Evolutionary conservation across 1,140 invertebrate species (phyloP).

Genomic region (Eriocheir sinensis): DNA sequence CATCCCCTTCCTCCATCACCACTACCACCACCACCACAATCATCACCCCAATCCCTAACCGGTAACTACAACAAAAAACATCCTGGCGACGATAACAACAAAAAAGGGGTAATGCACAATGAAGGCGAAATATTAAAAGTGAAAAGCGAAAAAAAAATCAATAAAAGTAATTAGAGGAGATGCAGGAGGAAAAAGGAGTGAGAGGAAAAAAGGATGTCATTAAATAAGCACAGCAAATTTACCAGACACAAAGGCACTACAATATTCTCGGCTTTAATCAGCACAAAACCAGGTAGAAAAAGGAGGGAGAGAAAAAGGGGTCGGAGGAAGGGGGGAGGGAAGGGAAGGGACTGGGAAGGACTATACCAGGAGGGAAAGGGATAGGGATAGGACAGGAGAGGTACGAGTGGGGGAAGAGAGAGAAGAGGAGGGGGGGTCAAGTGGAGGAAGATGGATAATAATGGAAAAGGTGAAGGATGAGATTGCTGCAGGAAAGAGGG

Average conservation of each 20-base stretch:
- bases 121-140: background rate
- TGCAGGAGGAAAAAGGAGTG: background rate
- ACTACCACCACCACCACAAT: background rate
- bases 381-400: background rate
- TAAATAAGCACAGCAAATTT: background rate
- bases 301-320: background rate
- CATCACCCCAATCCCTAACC: background rate
- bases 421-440: background rate
- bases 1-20: background rate
- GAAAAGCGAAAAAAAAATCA: background rate
- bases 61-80: background rate
- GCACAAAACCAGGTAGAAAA: background rate
- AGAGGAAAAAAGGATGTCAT: background rate
- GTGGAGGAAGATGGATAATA: background rate
- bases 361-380: background rate
- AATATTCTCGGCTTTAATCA: conserved; percentile 12
- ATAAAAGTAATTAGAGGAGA: background rate
- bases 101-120: too few relatives aligned
- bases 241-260: background rate
- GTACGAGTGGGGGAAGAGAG: background rate
- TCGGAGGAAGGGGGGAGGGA: too few relatives aligned
- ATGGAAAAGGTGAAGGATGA: background rate
- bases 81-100: background rate
- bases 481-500: background rate
- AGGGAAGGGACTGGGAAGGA: too few relatives aligned